Percentiles rank a stretch among this genome's conserved stretches.
Conservation (phyloP, 2,888 invertebrate genomes). For the Quadriops clusia region DNA sequence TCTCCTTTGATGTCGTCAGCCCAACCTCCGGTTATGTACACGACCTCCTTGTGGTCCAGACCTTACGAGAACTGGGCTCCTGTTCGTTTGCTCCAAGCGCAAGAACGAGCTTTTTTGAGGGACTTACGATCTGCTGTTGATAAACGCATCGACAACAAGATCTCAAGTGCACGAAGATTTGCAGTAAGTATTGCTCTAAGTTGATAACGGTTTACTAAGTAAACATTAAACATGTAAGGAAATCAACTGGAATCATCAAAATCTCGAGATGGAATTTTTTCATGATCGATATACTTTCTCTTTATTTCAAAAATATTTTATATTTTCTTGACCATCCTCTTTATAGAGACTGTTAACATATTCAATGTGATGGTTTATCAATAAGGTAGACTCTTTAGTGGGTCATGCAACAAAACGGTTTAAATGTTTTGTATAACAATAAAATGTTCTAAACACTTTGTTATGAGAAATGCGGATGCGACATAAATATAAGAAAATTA, state of each 20-base stretch:
- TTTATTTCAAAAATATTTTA: not conserved
- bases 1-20: constrained; percentile 92
- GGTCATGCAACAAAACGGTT: no score
- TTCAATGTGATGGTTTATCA: no score
- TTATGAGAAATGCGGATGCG: no score
- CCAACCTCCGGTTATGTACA: constrained; percentile 87
- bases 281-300: not conserved
- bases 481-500: no score
- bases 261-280: no score
- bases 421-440: no score
- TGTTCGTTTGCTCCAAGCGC: constrained; percentile 68
- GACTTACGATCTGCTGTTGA: constrained; percentile 79
- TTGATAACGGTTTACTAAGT: not conserved
- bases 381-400: no score
- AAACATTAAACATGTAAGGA: no score
- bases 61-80: constrained; percentile 76
- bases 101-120: constrained; percentile 76
- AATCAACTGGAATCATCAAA: no score
- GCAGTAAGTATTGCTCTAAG: constrained; percentile 55
- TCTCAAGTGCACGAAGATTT: constrained; percentile 86
- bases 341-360: no score
- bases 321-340: no score
- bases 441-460: no score
- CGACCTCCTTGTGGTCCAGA: constrained; percentile 77
- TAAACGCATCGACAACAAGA: constrained; percentile 86